Base-by-base conservation (phyloP, 2,888 invertebrate species). In the Erebia epiphron region DNA sequence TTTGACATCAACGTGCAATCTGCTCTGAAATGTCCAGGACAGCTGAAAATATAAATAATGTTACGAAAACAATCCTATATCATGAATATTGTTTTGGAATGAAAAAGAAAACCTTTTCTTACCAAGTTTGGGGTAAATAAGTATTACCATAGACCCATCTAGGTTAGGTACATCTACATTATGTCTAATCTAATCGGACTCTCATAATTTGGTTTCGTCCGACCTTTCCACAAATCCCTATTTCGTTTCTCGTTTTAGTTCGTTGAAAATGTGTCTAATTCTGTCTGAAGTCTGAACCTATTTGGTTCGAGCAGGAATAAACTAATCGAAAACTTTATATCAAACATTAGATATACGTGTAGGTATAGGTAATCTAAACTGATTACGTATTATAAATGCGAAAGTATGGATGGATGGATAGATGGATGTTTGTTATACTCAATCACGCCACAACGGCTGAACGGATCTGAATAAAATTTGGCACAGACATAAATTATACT, bases 1-100 rank as follows among this genome's bases (percentile, higher is more conserved):
- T 91, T 78, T 0, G 90, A 84, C 58, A 96, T 83, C 8, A 84
- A 75, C 2, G 89, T 83, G 76, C 96, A 96, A 80, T 96, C 95
- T 1, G 84, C 79, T 75, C 75, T 86, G 75, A 95, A 95, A 81
- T 96, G 95, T 13, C 95, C 95, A 0, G 95, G 95, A 77, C 96
- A 96, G 49, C 95, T 95, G 82, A 83, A 94, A 83, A 26, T 26
- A 26, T 16, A 75, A 76, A 73, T 68, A 62, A 49, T 49, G 62
- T 62, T 49, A 49, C 18, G 14, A 13, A 49, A 49, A 64, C 50
- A 71, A 67, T 57, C 11, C 7, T 62, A 16, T 57, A 57, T 62
- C 21, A 10, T 4, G 60, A 60, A 18, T 61, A 46, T 16, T 21
- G 63, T 50, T 63, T 35, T 50, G 35, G 63, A 8, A 18, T 64